Evolutionary conservation across 2,113 vertebrate genomes (phyloP).

Genomic region (Pachycephala philippinensis): DNA sequence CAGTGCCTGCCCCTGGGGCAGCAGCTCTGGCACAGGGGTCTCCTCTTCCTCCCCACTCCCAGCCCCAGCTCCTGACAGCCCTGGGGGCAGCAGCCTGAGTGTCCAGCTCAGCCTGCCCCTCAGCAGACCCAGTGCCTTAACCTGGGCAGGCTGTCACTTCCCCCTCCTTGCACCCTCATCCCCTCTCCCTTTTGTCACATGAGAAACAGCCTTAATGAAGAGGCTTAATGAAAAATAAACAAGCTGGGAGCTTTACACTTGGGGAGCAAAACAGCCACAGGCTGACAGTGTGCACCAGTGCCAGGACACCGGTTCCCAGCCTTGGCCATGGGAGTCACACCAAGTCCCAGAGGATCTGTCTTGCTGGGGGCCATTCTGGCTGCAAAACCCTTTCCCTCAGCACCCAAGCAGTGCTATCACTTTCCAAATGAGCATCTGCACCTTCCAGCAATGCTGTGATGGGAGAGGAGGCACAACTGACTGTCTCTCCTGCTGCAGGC

Average conservation of each 20-base stretch:
- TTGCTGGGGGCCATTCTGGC: not conserved
- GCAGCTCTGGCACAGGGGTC: not conserved
- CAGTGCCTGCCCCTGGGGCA: rapidly evolving
- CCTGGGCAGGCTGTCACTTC: not conserved
- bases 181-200: not conserved
- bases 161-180: not conserved
- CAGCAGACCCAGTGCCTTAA: not conserved
- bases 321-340: not conserved
- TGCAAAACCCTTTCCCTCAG: not conserved
- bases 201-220: not conserved
- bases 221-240: slow-evolving; percentile 38
- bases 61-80: not conserved
- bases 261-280: not conserved
- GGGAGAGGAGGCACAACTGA: not conserved
- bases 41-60: not conserved
- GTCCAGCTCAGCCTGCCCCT: not conserved
- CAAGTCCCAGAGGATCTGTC: not conserved
- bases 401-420: not conserved
- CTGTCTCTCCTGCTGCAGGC: not conserved
- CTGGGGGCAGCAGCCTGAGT: not conserved
- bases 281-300: not conserved
- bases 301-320: not conserved
- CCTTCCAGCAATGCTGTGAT: not conserved
- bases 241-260: not conserved
- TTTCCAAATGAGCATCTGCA: not conserved